Base-by-base conservation (phyloP, 2,797 vertebrate genomes). In the Gadopsis bispinosus region DNA sequence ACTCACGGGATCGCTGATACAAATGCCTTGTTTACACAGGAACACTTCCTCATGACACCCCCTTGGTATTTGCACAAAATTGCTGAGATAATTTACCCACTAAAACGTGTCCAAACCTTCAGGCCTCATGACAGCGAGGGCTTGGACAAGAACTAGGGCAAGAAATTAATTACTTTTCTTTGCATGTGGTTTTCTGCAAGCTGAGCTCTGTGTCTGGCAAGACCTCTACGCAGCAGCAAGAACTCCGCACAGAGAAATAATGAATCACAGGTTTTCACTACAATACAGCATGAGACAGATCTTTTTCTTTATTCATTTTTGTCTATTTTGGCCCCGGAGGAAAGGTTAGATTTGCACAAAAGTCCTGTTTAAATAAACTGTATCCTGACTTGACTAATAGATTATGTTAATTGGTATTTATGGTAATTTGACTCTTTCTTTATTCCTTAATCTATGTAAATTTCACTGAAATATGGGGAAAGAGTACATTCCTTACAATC, bases 21-120 rank as follows among this genome's bases (percentile, higher is more conserved):
- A 75, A 90, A 90, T 31, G 80, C 79, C 84, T 87, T 91, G 89
- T 93, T 92, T 89, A 91, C 86, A 79, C 72, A 14, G 80, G 59
- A 89, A 88, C 88, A 69, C 48, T 84, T 83, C 76, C 71, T 78
- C 73, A 61, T 81, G 73, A 87, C 76, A 60, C 83, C 83, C 83
- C 82, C 65, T 69, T 84, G 88, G 88, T 85, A 86, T 87, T 88
- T 83, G 73, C 47, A 55, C 50, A 60, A 67, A 90, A 84, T 80
- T 56, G 76, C 69, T 22, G 69, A 82, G 76, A 89, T 91, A 81
- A 89, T 90, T 87, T 80, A 53, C 41, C 53, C 11, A 11, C 71
- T 72, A 80, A 62, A 90, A 81, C 4, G 26, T 79, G 77, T 85
- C 72, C 79, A 75, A 82, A 67, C 58, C 73, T 77, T 60, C 48